These are phyloP conservation scores for Artibeus lituratus DNA, from an alignment of 2,797 vertebrate species.

Conservation along the genomic window DNA sequence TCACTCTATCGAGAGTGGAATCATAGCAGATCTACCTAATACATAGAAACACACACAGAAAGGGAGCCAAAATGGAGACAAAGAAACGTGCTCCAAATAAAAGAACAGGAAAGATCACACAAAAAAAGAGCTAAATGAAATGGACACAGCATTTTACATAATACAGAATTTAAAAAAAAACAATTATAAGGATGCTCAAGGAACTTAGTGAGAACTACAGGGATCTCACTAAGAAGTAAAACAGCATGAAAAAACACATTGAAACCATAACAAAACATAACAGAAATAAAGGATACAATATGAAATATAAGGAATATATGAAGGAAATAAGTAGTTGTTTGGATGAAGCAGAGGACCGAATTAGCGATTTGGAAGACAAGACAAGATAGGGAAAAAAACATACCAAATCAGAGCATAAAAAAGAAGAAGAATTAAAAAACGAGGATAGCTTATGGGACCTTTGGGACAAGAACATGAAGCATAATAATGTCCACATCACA, in stretches of 20 bases:
- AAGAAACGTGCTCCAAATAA: neutral
- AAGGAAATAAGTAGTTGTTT: neutral
- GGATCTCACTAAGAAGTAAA: neutral
- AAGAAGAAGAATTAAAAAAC: neutral
- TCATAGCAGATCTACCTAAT: no score
- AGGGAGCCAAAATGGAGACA: neutral
- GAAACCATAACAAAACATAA: neutral
- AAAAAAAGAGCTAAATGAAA: neutral
- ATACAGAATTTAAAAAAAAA: neutral
- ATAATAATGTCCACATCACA: neutral
- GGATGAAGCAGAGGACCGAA: neutral
- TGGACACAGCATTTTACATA: neutral
- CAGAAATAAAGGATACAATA: neutral
- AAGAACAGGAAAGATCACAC: neutral
- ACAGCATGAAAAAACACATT: neutral
- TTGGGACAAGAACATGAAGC: neutral
- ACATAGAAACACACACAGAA: neutral
- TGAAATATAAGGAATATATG: neutral
- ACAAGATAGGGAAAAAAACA: neutral
- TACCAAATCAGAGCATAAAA: neutral
- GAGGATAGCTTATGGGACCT: neutral
- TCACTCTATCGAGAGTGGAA: no score
- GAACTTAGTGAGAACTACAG: neutral
- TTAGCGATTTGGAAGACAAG: neutral
- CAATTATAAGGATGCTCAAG: neutral